Conservation (phyloP, 1,140 invertebrate genomes). For the Campoletis sonorensis region DNA sequence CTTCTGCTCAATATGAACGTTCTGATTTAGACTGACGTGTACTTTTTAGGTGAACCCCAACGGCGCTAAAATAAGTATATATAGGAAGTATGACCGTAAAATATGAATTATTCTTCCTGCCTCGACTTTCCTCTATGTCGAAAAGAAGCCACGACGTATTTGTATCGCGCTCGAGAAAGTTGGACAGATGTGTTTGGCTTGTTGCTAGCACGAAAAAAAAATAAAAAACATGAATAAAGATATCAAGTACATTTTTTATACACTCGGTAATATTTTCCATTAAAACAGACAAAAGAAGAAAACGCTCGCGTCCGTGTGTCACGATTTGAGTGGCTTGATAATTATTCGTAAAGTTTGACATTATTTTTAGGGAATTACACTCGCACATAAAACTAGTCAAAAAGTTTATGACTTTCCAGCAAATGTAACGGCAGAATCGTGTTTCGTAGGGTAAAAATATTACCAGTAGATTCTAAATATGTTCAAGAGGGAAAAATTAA, state of each 20-base stretch:
- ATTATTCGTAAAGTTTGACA: neutral
- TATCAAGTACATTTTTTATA: slow-evolving; percentile 32
- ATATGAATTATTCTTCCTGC: slow-evolving; percentile 70
- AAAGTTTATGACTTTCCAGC: slow-evolving; percentile 8
- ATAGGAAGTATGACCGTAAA: slow-evolving; percentile 58
- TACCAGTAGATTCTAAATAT: neutral
- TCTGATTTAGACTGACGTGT: slow-evolving; percentile 65
- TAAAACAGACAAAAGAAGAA: neutral
- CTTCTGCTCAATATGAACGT: slow-evolving; percentile 18
- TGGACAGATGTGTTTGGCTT: slow-evolving; percentile 39
- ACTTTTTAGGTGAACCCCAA: slow-evolving; percentile 57
- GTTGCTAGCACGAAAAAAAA: neutral
- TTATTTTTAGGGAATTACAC: slow-evolving; percentile 8
- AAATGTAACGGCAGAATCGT: neutral
- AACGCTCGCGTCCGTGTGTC: neutral
- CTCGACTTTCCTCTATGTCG: slow-evolving; percentile 34
- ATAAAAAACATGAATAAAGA: too few relatives aligned
- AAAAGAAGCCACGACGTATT: neutral
- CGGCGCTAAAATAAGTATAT: slow-evolving; percentile 51
- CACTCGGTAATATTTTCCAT: neutral
- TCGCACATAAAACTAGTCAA: neutral
- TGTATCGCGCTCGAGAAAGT: slow-evolving; percentile 12
- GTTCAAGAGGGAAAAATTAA: too few relatives aligned
- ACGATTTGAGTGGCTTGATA: neutral
- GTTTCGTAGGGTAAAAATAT: neutral